These are phyloP conservation scores for Drosophila rellima DNA, from an alignment of 2,888 invertebrate species.

Conservation along the genomic window DNA sequence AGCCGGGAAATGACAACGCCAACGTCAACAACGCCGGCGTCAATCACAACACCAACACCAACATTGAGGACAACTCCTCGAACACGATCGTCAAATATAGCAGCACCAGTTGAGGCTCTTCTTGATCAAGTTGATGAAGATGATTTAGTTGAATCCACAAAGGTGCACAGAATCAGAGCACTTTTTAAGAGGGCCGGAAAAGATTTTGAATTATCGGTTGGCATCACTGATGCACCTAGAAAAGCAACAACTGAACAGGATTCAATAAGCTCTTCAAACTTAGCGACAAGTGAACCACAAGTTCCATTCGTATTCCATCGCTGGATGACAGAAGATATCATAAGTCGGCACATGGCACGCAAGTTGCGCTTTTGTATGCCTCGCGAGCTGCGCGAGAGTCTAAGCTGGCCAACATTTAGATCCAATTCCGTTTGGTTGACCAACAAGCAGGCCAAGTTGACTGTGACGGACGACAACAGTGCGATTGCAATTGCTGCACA, in stretches of 20 bases:
- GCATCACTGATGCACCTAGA: background rate
- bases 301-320: conserved; percentile 2
- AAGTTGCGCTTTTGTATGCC: background rate
- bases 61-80: background rate
- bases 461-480: background rate
- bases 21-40: background rate
- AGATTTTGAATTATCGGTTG: background rate
- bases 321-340: conserved; percentile 14
- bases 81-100: background rate
- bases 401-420: conserved; percentile 24
- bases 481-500: background rate
- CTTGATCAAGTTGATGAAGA: background rate
- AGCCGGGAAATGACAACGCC: background rate
- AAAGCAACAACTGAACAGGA: background rate
- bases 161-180: background rate
- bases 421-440: conserved; percentile 13
- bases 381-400: background rate
- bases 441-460: background rate
- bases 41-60: background rate
- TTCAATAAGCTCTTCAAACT: background rate
- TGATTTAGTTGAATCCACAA: background rate
- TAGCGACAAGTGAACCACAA: background rate
- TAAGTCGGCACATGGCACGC: conserved; percentile 32
- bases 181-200: background rate
- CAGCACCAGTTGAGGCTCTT: background rate